Base-by-base conservation (phyloP, 2,113 vertebrate genomes). In the Stomatorhinus ivindoensis region DNA sequence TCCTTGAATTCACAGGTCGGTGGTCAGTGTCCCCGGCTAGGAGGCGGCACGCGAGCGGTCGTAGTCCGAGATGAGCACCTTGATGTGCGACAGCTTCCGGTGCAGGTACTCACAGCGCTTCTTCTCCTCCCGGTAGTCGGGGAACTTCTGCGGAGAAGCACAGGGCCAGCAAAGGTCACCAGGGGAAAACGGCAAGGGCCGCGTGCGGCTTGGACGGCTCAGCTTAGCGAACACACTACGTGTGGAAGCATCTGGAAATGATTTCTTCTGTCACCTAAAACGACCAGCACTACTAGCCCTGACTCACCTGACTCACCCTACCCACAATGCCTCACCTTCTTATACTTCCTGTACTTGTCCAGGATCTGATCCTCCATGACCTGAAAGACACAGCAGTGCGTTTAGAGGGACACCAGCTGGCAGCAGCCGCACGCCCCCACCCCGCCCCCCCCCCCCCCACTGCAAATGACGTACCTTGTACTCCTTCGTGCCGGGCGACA, bases 51-150 rank as follows among this genome's bases (percentile, higher is more conserved):
- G 95, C 4, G 94, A 93, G 86, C 91, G 95, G 93, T 98, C 97
- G 84, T 96, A 98, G 89, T 96, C 95, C 86, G 96, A 91, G 91
- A 97, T 97, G 91, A 95, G 95, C 88, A 90, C 92, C 95, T 98
- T 97, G 94, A 96, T 97, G 94, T 97, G 97, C 0, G 96, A 96
- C 89, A 98, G 92, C 94, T 98, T 98, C 92, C 95, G 94, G 89
- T 97, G 96, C 89, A 98, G 95, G 91, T 96, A 97, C 89, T 97
- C 95, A 85, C 96, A 97, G 53, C 92, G 94, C 31, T 92, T 93
- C 93, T 97, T 97, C 90, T 98, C 96, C 94, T 97, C 96, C 89
- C 94, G 95, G 90, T 96, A 97, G 55, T 94, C 94, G 61, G 96
- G 97, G 84, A 96, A 96, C 89, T 94, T 96, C 97, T 97, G 90